phyloP scores from a whole-genome alignment of 1,140 invertebrate species.

The Thaumatotibia leucotreta region DNA sequence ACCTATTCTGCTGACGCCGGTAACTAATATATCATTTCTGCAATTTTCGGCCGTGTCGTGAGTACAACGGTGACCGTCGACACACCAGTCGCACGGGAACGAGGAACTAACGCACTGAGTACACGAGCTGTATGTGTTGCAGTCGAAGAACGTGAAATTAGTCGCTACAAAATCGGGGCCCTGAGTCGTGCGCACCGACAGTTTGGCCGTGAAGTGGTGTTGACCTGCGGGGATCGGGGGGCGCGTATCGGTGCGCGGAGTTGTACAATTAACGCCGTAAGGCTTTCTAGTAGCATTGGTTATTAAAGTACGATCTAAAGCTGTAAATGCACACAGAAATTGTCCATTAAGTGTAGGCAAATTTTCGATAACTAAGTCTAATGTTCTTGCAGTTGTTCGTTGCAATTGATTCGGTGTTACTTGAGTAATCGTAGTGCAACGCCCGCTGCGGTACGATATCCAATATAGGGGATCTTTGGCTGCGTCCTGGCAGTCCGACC shows the following conservation, averaged over 20 bases:
- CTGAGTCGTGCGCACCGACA: slow-evolving; percentile 93
- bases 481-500: slow-evolving; percentile 94
- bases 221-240: slow-evolving; percentile 93
- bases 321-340: slow-evolving; percentile 95
- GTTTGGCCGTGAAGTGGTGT: slow-evolving; percentile 98
- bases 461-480: slow-evolving; percentile 95
- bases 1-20: slow-evolving; percentile 92
- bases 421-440: slow-evolving; percentile 96
- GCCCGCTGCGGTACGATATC: slow-evolving; percentile 96
- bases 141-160: slow-evolving; percentile 98
- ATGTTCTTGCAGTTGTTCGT: slow-evolving; percentile 93
- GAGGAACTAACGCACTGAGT: slow-evolving; percentile 95
- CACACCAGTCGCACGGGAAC: slow-evolving; percentile 98
- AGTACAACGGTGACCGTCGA: slow-evolving; percentile 97
- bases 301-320: slow-evolving; percentile 91
- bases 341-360: slow-evolving; percentile 92
- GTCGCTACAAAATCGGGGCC: slow-evolving; percentile 96
- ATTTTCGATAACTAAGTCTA: slow-evolving; percentile 94
- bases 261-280: slow-evolving; percentile 95
- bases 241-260: slow-evolving; percentile 92
- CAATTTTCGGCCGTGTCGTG: slow-evolving; percentile 97
- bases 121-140: slow-evolving; percentile 96
- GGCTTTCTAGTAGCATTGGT: slow-evolving; percentile 93
- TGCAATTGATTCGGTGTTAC: slow-evolving; percentile 94
- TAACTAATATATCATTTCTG: slow-evolving; percentile 95